phyloP scores from a whole-genome alignment of 1,140 invertebrate species.

The Megalopta genalis region DNA sequence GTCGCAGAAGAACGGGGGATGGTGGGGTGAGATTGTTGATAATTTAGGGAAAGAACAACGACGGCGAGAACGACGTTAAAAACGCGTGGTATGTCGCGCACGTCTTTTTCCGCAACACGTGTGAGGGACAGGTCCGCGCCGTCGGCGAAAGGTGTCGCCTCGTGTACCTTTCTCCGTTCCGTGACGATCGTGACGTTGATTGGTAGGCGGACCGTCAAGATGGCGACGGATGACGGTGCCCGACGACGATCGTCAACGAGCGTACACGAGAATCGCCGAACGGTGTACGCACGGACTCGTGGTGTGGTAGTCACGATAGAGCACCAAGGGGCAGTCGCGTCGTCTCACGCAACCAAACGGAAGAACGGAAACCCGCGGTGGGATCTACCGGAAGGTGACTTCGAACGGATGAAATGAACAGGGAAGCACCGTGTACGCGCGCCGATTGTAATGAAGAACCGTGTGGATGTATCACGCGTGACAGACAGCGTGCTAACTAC shows the following conservation, averaged over 20 bases:
- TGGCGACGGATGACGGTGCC: conserved; percentile 55
- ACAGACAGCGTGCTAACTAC: conserved; percentile 42
- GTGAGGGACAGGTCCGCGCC: conserved; percentile 30
- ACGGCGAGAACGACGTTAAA: background rate
- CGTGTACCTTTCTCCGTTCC: conserved; percentile 33
- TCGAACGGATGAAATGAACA: no score
- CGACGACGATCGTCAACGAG: conserved; percentile 40
- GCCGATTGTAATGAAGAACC: background rate
- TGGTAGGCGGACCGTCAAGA: conserved; percentile 61
- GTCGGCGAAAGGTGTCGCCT: conserved; percentile 57
- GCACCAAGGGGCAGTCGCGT: conserved; percentile 10
- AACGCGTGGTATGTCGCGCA: conserved; percentile 42
- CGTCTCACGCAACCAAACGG: background rate
- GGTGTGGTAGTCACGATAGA: conserved; percentile 6
- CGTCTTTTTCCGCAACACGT: conserved; percentile 48
- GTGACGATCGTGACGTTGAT: conserved; percentile 39
- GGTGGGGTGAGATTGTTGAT: background rate
- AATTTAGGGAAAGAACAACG: conserved; percentile 26
- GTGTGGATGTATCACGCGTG: conserved; percentile 16
- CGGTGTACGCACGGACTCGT: conserved; percentile 12
- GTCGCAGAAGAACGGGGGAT: background rate
- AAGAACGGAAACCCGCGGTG: background rate
- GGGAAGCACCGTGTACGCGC: background rate
- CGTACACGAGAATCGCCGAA: conserved; percentile 35
- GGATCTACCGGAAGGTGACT: background rate